Evolutionary conservation across 1,140 invertebrate species (phyloP), one percentile per base, ranked within the genome.

Genomic region (Temnothorax curvispinosus): DNA sequence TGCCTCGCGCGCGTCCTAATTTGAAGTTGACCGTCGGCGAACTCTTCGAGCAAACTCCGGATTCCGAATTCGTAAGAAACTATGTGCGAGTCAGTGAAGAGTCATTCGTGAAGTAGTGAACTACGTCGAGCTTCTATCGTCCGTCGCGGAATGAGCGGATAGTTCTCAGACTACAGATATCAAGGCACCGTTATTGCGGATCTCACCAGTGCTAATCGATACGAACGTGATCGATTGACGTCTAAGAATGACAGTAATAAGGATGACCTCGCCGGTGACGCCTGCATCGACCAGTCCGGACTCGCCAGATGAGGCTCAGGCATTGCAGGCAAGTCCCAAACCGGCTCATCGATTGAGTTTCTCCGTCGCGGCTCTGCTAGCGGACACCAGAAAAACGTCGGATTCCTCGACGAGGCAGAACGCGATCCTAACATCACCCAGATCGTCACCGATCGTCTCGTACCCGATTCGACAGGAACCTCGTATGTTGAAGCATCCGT

Each of bases 341-440:
- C 90, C 90, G 52, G 81, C 87, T 71, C 94, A 95, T 18, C 91
- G 92, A 58, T 91, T 96, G 50, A 96, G 95, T 77, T 96, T 96
- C 90, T 95, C 95, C 69, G 96, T 96, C n/a, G 96, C 95, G 0
- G 94, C 95, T 0, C 91, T 96, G 3, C 71, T 96, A 3, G 95
- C 95, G 1, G 94, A 96, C 87, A 95, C 94, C 7, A 94, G 86
- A 44, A 93, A 91, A 13, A 62, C 88, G 27, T 50, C 87, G n/a
- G 74, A 78, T 1, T 35, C 85, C 3, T 1, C 88, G 11, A 7
- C 38, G 8, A 74, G 71, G 8, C 81, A 65, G 21, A 88, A 89
- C 3, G 58, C 85, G 1, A 64, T 89, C 5, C 56, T 88, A 15
- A 64, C 86, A 3, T 92, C 91, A 0, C 80, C 91, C 1, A 89